A percentile compares a stretch with the other conserved stretches of the same genome.
Evolutionary conservation across 2,888 invertebrate species (phyloP).

Genomic region (Crematogaster levior): DNA sequence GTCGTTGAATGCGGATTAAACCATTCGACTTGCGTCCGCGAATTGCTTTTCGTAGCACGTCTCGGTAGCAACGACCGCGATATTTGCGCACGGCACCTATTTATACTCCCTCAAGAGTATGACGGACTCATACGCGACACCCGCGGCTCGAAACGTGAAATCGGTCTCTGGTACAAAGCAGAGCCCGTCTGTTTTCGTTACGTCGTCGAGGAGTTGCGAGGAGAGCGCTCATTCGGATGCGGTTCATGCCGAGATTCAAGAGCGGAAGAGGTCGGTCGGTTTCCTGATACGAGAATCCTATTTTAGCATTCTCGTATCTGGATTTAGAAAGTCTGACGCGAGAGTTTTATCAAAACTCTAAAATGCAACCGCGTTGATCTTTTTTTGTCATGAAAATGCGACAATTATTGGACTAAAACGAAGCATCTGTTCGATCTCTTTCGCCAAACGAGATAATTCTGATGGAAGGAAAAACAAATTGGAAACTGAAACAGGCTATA

Average conservation of each 20-base stretch:
- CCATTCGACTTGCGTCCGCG: constrained; percentile 21
- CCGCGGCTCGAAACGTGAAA: constrained; percentile 52
- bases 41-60: constrained; percentile 24
- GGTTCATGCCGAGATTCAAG: constrained; percentile 24
- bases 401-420: background rate
- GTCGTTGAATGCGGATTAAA: constrained; percentile 9
- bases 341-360: background rate
- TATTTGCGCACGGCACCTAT: constrained; percentile 67
- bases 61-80: constrained; percentile 68
- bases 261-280: constrained; percentile 5
- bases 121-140: constrained; percentile 23
- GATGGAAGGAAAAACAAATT: background rate
- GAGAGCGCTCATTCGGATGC: background rate
- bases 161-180: constrained; percentile 36
- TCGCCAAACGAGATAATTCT: background rate
- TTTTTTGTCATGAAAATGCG: background rate
- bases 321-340: constrained; percentile 20
- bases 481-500: background rate
- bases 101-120: constrained; percentile 59
- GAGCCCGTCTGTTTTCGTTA: constrained; percentile 33
- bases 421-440: background rate
- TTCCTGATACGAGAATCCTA: constrained; percentile 45
- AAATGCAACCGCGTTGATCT: background rate
- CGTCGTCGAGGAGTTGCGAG: constrained; percentile 11
- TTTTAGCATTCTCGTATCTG: constrained; percentile 60